Evolutionary conservation across 2,113 vertebrate species (phyloP).

Genomic region (Eolophus roseicapilla): DNA sequence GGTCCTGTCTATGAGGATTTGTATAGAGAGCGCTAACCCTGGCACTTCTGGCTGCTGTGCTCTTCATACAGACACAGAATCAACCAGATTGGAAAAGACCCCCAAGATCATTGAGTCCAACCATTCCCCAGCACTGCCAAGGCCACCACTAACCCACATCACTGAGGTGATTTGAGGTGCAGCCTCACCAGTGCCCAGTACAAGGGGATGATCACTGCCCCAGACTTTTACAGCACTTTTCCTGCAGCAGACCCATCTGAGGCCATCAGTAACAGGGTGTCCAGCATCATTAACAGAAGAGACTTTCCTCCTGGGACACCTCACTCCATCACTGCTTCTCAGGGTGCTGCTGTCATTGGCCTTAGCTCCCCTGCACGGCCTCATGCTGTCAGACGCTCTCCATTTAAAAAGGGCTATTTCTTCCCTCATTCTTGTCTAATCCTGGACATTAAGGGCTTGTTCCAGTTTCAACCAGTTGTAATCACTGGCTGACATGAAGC

Average conservation of each 20-base stretch:
- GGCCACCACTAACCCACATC: not conserved
- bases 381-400: not conserved
- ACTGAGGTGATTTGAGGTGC: not conserved
- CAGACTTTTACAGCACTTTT: not conserved
- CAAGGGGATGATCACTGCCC: not conserved
- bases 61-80: not conserved
- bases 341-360: not conserved
- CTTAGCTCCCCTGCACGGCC: not conserved
- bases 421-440: not conserved
- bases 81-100: not conserved
- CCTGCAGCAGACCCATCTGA: not conserved
- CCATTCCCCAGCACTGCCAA: not conserved
- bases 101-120: not conserved
- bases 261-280: too few species aligned
- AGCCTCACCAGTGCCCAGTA: not conserved
- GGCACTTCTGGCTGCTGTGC: not conserved
- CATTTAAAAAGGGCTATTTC: not conserved
- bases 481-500: not conserved
- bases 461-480: not conserved
- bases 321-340: fast-evolving
- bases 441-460: not conserved
- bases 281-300: not conserved
- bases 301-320: not conserved
- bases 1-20: not conserved
- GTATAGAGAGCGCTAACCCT: too few species aligned